Conservation (phyloP, 2,113 vertebrate genomes). For the Pandion haliaetus region DNA sequence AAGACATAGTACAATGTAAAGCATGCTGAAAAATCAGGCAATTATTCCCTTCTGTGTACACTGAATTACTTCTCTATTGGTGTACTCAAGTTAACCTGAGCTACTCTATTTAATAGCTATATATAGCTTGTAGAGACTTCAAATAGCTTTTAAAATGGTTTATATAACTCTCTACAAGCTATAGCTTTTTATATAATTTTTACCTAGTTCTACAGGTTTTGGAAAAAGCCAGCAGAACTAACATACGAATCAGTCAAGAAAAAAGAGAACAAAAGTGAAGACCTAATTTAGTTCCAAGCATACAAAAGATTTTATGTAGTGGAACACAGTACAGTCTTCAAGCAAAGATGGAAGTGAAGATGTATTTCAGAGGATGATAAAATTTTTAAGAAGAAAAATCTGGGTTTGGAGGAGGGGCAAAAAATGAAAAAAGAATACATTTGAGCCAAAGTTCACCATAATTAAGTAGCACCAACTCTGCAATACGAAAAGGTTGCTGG, state of each 20-base stretch:
- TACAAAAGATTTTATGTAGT: neutral
- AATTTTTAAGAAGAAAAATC: neutral
- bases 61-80: neutral
- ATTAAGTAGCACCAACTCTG: neutral
- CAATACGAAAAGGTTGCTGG: neutral
- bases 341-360: neutral
- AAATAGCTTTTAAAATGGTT: neutral
- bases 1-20: neutral
- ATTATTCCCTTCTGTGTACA: neutral
- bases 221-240: neutral
- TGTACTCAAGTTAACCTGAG: neutral
- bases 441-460: neutral
- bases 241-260: neutral
- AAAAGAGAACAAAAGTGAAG: neutral
- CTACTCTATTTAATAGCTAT: neutral
- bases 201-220: neutral
- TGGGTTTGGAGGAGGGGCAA: neutral
- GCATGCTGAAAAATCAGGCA: neutral
- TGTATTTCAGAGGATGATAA: neutral
- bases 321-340: neutral
- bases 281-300: neutral
- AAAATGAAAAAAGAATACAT: rapidly evolving
- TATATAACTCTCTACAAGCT: neutral
- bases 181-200: neutral
- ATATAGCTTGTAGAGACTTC: neutral